Conservation (phyloP, 2,888 invertebrate genomes). For the Caenorhabditis sulstoni region DNA sequence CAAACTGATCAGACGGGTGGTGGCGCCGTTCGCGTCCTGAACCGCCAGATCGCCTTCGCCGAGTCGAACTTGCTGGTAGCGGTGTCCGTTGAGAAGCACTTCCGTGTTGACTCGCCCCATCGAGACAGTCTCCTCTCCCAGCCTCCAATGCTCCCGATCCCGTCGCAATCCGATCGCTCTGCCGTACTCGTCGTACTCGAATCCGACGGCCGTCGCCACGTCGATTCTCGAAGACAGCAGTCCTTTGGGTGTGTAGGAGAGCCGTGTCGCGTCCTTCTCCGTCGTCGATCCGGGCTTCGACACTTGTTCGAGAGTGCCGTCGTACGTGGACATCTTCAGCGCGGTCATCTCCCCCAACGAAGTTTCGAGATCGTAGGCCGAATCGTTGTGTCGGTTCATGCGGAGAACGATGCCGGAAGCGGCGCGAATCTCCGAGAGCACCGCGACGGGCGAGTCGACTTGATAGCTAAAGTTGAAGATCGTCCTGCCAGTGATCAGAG, state of each 20-base stretch:
- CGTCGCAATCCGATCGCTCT: constrained; percentile 43
- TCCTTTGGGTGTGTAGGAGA: constrained; percentile 57
- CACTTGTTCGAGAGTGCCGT: constrained; percentile 58
- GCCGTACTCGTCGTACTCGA: constrained; percentile 61
- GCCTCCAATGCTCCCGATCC: constrained; percentile 59
- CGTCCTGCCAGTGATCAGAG: constrained; percentile 91
- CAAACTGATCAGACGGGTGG: constrained; percentile 52
- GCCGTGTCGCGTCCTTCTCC: constrained; percentile 44
- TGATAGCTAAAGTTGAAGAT: constrained; percentile 96
- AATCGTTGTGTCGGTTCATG: constrained; percentile 58
- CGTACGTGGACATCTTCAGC: constrained; percentile 54
- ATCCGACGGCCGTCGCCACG: constrained; percentile 43
- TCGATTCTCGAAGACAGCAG: constrained; percentile 56
- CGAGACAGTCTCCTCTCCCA: constrained; percentile 31
- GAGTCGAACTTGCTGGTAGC: constrained; percentile 29
- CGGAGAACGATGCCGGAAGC: constrained; percentile 89
- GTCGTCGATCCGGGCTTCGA: constrained; percentile 9
- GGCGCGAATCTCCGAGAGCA: constrained; percentile 94
- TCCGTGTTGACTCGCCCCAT: constrained; percentile 47
- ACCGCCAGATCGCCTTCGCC: constrained; percentile 51
- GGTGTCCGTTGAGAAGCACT: constrained; percentile 50
- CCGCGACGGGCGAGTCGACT: constrained; percentile 92
- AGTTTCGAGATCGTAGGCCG: constrained; percentile 53
- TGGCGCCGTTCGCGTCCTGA: constrained; percentile 15
- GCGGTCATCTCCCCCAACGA: constrained; percentile 53